A percentile compares a stretch with the other conserved stretches of the same genome.
Conservation (phyloP, 2,797 vertebrate genomes). For the Macrochelys suwanniensis region DNA sequence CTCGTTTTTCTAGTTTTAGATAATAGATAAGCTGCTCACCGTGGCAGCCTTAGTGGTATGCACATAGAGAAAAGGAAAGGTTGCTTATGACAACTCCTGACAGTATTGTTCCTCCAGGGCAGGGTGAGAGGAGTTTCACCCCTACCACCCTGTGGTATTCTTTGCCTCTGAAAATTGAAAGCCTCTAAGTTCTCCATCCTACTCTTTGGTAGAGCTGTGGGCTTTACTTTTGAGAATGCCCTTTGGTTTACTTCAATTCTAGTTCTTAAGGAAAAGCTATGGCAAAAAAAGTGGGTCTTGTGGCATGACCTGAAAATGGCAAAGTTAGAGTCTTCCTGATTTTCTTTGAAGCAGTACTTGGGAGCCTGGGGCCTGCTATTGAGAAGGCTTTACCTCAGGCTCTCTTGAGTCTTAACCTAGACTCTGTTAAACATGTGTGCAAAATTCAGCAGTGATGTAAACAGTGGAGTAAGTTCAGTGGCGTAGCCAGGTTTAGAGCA, state of each 20-base stretch:
- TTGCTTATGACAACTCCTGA: neutral
- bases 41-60: neutral
- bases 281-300: neutral
- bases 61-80: neutral
- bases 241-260: neutral
- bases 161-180: neutral
- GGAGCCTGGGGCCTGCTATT: neutral
- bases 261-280: neutral
- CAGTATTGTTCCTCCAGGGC: neutral
- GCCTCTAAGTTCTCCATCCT: neutral
- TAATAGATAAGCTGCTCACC: neutral
- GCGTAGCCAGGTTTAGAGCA: no score
- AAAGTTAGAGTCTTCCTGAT: neutral
- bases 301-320: neutral
- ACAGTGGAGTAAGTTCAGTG: neutral
- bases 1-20: neutral
- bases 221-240: neutral
- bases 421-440: neutral
- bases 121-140: neutral
- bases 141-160: neutral
- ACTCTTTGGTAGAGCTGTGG: accelerated
- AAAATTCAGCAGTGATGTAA: neutral
- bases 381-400: neutral
- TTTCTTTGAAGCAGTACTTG: neutral
- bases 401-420: neutral